Conservation (phyloP, 2,113 vertebrate species). For the Sisor rabdophorus region DNA sequence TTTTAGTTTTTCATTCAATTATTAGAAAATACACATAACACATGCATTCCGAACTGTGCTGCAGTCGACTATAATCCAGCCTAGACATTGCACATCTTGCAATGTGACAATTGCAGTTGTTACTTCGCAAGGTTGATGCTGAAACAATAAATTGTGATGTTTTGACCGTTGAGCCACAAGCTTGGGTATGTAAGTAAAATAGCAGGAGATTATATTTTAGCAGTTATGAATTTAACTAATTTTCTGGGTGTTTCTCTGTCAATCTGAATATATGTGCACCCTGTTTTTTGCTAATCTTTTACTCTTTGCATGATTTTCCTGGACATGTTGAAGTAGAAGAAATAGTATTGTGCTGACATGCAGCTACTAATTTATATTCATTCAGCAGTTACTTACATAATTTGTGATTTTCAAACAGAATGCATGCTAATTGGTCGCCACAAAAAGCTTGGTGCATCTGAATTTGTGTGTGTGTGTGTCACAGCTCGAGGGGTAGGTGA, state of each 20-base stretch:
- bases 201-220: not conserved
- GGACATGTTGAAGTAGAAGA: not conserved
- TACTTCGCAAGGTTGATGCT: too few relatives aligned
- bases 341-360: not conserved
- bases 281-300: not conserved
- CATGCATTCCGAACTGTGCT: too few relatives aligned
- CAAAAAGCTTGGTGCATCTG: not conserved
- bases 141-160: too few relatives aligned
- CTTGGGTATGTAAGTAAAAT: not conserved
- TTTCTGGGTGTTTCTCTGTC: not conserved
- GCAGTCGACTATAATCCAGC: too few relatives aligned
- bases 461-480: not conserved
- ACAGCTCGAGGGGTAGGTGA: not conserved
- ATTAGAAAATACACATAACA: too few relatives aligned
- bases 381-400: slow-evolving; percentile 7
- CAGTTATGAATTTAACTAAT: not conserved
- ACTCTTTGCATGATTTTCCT: not conserved
- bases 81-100: too few relatives aligned
- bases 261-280: not conserved
- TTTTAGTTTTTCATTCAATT: too few relatives aligned
- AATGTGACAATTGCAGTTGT: too few relatives aligned
- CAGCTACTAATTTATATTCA: not conserved
- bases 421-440: not conserved
- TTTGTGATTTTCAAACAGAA: not conserved
- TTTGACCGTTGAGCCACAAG: not conserved